A percentile compares a stretch with the other conserved stretches of the same genome.
phyloP scores from a whole-genome alignment of 2,113 vertebrate genomes.

The Petroica traversi region DNA sequence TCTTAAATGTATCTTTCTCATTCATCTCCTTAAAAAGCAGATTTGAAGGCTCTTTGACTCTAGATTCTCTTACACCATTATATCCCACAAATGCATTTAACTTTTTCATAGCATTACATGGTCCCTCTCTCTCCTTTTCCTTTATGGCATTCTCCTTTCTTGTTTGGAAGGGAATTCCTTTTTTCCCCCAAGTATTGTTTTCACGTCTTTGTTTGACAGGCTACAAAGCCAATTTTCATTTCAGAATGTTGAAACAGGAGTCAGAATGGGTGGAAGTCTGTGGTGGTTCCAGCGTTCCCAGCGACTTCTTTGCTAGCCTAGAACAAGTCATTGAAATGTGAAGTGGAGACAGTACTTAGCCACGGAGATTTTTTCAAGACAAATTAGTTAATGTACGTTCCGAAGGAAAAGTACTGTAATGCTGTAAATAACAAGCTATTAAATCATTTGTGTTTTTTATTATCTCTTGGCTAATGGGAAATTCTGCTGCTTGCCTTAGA shows the following conservation, averaged over 20 bases:
- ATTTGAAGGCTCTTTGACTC: not conserved
- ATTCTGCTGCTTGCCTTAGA: not conserved
- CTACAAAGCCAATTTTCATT: not conserved
- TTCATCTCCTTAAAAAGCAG: not conserved
- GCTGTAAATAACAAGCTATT: slow-evolving; percentile 9
- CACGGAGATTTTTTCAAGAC: not conserved
- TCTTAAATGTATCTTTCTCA: not conserved
- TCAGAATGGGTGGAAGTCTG: not conserved
- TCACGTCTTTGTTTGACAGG: not conserved
- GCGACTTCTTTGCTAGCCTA: not conserved
- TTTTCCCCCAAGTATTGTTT: not conserved
- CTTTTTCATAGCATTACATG: not conserved
- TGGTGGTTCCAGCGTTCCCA: not conserved
- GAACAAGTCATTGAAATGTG: not conserved
- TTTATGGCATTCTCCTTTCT: not conserved
- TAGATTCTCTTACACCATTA: not conserved
- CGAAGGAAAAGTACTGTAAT: not conserved
- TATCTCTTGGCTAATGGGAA: not conserved
- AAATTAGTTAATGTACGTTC: not conserved
- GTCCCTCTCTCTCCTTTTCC: not conserved
- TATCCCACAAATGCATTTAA: not conserved
- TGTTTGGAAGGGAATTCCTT: not conserved
- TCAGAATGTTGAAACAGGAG: not conserved
- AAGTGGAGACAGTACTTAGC: not conserved
- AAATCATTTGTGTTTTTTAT: not conserved